Evolutionary conservation across 1,140 invertebrate species (phyloP), one percentile per base, ranked within the genome.

Genomic region (Maconellicoccus hirsutus): DNA sequence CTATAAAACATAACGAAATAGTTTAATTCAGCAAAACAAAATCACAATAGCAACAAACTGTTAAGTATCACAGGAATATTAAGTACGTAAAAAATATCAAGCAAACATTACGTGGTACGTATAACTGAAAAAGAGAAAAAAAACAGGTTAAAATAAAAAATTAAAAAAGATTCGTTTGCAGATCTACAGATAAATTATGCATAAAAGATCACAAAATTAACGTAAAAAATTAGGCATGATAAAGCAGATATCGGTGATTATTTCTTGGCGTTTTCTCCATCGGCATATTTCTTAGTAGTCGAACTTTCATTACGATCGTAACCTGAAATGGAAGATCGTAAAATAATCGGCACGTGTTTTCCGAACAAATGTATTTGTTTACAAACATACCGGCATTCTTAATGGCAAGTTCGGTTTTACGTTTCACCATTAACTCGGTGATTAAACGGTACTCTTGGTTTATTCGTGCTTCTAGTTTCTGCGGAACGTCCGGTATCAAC

Each of bases 341-440:
- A 8, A 14, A 4, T 8, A 16, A 52, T 52, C n/a, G 2, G n/a
- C 42, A 52, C 42, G 2, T 52, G n/a, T 19, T 52, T 8, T 52
- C 2, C n/a, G 29, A 33, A 33, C 16, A 52, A 66, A 66, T 22
- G 16, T 66, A 23, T 25, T 22, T 25, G 16, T 23, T 23, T 16
- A 6, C 8, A 66, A 66, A 66, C 61, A 8, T 66, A 66, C 61
- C 61, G 25, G 61, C 61, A 25, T 66, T 66, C 10, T 26, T 66
- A 8, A 66, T 23, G 2, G 86, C 86, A 70, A 86, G 76, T 71
- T 84, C 76, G 2, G 88, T 82, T 79, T 93, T 90, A 75, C 89
- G 87, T 74, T 87, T 87, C 73, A 95, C 90, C 72, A 95, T 92
- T 75, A 94, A 89, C 79, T 93, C 91, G 81, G 93, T 94, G 71